Conservation (phyloP, 2,113 vertebrate genomes). For the Brachyhypopomus gauderio region DNA sequence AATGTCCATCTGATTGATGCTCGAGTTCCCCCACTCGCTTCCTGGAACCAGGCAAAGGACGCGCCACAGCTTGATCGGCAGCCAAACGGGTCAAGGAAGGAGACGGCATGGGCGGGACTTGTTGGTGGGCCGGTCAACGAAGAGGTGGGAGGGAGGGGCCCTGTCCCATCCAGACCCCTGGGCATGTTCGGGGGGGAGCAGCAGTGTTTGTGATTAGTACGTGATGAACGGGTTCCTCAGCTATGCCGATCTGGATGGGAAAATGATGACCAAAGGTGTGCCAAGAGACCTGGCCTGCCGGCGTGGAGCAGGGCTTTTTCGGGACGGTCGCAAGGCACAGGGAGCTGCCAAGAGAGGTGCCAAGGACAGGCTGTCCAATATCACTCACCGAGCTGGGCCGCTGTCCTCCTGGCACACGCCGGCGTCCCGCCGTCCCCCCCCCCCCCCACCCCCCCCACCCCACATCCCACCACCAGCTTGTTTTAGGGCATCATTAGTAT, state of each 20-base stretch:
- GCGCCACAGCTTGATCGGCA: neutral
- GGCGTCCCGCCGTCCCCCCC: conserved; percentile 12
- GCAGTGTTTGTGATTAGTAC: conserved; percentile 63
- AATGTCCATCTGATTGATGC: conserved; percentile 33
- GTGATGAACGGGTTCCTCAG: conserved; percentile 68
- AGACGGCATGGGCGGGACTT: too few relatives aligned
- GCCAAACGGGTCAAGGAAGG: too few relatives aligned
- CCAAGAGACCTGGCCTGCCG: conserved; percentile 71
- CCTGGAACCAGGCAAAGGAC: neutral
- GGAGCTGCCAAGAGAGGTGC: conserved; percentile 72
- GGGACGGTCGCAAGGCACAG: conserved; percentile 66
- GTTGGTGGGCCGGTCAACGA: too few relatives aligned
- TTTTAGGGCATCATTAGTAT: conserved; percentile 35
- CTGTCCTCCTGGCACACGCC: conserved; percentile 42
- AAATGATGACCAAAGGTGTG: conserved; percentile 66
- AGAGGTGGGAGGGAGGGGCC: too few relatives aligned
- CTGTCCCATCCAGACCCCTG: conserved; percentile 38
- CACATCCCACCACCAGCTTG: conserved; percentile 22
- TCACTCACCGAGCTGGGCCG: conserved; percentile 40
- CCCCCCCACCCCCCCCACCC: conserved; percentile 21
- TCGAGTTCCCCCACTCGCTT: conserved; percentile 2
- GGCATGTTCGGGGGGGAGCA: conserved; percentile 42
- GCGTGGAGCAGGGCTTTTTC: conserved; percentile 70
- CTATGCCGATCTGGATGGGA: conserved; percentile 70
- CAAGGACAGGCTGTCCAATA: conserved; percentile 66